A percentile compares a stretch with the other conserved stretches of the same genome.
Evolutionary conservation across 2,797 vertebrate species (phyloP).

Genomic region (Spea hammondii): DNA sequence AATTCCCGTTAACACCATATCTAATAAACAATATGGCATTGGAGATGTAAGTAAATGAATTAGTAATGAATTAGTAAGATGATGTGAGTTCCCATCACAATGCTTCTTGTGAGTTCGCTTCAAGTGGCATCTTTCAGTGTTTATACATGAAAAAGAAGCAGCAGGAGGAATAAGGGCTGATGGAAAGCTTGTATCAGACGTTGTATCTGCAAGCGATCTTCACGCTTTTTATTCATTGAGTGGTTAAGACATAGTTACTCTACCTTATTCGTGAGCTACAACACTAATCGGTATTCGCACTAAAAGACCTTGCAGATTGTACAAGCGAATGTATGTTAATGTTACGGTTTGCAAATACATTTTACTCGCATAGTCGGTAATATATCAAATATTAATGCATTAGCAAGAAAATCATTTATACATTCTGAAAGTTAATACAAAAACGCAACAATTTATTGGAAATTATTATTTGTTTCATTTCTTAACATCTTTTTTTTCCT

Average conservation of each 20-base stretch:
- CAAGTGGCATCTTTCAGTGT: neutral
- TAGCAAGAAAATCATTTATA: too few species aligned
- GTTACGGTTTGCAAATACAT: too few species aligned
- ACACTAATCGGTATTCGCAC: too few species aligned
- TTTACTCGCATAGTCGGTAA: too few species aligned
- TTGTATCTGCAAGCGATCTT: neutral
- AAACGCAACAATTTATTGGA: too few species aligned
- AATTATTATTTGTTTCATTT: too few species aligned
- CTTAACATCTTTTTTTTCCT: too few species aligned
- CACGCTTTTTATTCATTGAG: too few species aligned
- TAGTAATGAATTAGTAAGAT: conserved; percentile 14
- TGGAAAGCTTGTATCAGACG: neutral
- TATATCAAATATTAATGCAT: too few species aligned
- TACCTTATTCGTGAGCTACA: neutral
- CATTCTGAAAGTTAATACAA: too few species aligned
- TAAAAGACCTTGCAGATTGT: too few species aligned
- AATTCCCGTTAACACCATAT: conserved; percentile 42
- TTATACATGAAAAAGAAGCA: neutral
- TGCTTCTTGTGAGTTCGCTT: neutral
- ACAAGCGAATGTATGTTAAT: too few species aligned
- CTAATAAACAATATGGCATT: conserved; percentile 35
- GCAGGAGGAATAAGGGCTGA: neutral
- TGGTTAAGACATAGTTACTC: neutral
- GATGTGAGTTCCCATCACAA: conserved; percentile 11
- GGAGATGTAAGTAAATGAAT: conserved; percentile 40